Evolutionary conservation across 1,140 invertebrate genomes (phyloP).

Genomic region (Myzus persicae): DNA sequence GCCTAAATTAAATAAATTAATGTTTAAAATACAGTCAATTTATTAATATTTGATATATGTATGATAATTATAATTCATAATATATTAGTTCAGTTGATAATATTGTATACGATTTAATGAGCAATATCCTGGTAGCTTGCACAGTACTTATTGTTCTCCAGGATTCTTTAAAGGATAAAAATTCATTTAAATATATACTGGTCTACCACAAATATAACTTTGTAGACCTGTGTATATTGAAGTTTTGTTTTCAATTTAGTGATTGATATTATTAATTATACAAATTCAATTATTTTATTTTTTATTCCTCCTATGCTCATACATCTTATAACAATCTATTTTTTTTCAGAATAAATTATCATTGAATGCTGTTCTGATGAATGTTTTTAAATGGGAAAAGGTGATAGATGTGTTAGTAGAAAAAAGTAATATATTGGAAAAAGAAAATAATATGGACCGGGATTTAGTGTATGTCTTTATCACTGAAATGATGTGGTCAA

Average conservation of each 20-base stretch:
- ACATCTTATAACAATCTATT: slow-evolving; percentile 51
- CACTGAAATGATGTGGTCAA: slow-evolving; percentile 83
- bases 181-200: background rate
- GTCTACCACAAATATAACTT: background rate
- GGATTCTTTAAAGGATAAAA: background rate
- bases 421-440: slow-evolving; percentile 71
- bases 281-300: background rate
- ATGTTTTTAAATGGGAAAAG: slow-evolving; percentile 74
- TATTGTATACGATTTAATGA: background rate
- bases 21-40: too few relatives aligned
- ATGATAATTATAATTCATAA: too few relatives aligned
- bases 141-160: background rate
- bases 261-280: background rate
- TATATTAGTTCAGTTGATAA: too few relatives aligned
- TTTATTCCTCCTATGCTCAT: background rate
- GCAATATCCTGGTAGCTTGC: background rate
- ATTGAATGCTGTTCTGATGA: slow-evolving; percentile 76
- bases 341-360: slow-evolving; percentile 75
- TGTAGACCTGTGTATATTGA: background rate
- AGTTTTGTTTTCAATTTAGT: background rate
- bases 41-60: too few relatives aligned
- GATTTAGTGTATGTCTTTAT: slow-evolving; percentile 79
- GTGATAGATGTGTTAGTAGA: slow-evolving; percentile 73
- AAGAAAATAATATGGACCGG: slow-evolving; percentile 74
- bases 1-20: too few relatives aligned